Conservation (phyloP, 2,888 invertebrate species). For the Ectemnius continuus region DNA sequence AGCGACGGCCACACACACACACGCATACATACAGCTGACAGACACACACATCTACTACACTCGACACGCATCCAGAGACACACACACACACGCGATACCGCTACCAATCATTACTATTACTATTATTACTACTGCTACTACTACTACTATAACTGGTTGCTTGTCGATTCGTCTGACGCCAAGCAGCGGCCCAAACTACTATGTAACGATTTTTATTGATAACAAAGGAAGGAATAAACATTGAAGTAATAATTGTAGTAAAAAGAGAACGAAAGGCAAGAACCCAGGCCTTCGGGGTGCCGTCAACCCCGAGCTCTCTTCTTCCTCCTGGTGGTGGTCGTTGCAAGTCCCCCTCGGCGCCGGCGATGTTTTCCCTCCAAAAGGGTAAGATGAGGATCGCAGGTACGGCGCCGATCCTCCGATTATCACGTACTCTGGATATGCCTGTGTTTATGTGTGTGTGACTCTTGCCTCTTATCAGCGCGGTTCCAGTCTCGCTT, state of each 20-base stretch:
- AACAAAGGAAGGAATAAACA: conserved; percentile 70
- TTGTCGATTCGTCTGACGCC: conserved; percentile 64
- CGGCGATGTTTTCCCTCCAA: not conserved
- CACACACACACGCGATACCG: conserved; percentile 35
- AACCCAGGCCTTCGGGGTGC: not conserved
- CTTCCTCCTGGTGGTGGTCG: too few relatives aligned
- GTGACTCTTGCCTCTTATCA: conserved; percentile 2
- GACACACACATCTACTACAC: conserved; percentile 33
- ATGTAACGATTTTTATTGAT: conserved; percentile 77
- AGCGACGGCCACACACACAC: not conserved
- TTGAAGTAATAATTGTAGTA: conserved; percentile 70
- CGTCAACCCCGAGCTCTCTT: too few relatives aligned
- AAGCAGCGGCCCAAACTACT: conserved; percentile 70
- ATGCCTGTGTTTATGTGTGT: conserved; percentile 1
- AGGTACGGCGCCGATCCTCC: too few relatives aligned
- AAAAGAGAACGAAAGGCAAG: conserved; percentile 45
- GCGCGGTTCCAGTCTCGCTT: not conserved
- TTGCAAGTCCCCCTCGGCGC: too few relatives aligned
- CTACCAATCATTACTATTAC: conserved; percentile 62
- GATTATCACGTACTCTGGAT: not conserved
- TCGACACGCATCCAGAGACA: conserved; percentile 45
- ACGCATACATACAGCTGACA: conserved; percentile 13
- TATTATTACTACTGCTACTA: conserved; percentile 65
- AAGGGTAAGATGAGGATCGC: not conserved
- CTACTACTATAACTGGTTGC: conserved; percentile 62